Percentiles rank a stretch among this genome's conserved stretches.
Conservation (phyloP, 2,888 invertebrate species). For the Leucoptera coffeella region DNA sequence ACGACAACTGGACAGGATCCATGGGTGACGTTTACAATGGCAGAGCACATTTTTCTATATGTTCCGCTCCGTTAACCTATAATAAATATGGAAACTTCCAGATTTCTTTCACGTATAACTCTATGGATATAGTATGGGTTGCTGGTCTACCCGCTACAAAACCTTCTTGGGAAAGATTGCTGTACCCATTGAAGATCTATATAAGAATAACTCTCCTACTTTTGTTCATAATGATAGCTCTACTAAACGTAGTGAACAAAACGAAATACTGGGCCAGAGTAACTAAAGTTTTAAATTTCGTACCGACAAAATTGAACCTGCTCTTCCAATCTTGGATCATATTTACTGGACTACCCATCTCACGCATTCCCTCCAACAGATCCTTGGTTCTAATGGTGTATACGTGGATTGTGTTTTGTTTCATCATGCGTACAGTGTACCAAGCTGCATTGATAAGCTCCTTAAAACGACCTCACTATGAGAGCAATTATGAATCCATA, state of each 20-base stretch:
- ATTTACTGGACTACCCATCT: constrained; percentile 19
- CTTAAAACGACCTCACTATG: constrained; percentile 14
- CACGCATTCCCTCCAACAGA: constrained; percentile 12
- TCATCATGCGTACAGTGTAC: constrained; percentile 19
- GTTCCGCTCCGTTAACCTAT: constrained; percentile 16
- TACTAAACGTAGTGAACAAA: constrained; percentile 13
- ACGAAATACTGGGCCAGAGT: constrained; percentile 11
- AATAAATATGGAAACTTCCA: constrained; percentile 20
- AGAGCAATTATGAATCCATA: constrained; percentile 12
- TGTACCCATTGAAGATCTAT: constrained; percentile 15
- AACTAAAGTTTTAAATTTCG: constrained; percentile 11
- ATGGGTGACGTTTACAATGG: constrained; percentile 19
- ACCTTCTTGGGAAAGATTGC: constrained; percentile 20
- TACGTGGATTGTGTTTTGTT: constrained; percentile 21
- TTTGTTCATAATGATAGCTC: constrained; percentile 14
- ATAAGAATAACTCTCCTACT: constrained; percentile 13
- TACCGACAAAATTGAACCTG: constrained; percentile 13
- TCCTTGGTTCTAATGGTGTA: constrained; percentile 13
- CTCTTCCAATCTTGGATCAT: constrained; percentile 21
- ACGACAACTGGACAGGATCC: constrained; percentile 26
- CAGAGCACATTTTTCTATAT: constrained; percentile 15
- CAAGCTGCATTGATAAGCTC: constrained; percentile 18
- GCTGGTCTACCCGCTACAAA: constrained; percentile 13
- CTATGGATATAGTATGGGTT: constrained; percentile 23
- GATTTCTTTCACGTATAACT: constrained; percentile 20